Evolutionary conservation across 2,113 vertebrate species (phyloP).

Genomic region (Dendropsophus ebraccatus): DNA sequence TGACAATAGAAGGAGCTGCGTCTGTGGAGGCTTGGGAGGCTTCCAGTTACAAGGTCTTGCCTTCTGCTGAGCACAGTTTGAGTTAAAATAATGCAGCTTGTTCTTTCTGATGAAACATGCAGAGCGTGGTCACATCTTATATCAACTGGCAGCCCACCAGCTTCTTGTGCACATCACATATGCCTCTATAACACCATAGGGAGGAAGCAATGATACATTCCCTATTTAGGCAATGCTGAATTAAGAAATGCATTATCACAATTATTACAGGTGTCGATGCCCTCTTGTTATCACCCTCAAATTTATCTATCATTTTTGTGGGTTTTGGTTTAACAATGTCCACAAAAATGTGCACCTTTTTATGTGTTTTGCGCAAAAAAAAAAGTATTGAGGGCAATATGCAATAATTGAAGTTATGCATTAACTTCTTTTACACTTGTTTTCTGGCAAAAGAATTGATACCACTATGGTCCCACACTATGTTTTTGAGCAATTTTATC

Average conservation of each 20-base stretch:
- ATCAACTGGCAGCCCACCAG: constrained; percentile 69
- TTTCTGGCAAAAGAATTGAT: too few relatives aligned
- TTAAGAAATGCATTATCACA: background rate
- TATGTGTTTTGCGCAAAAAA: too few relatives aligned
- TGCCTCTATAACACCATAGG: background rate
- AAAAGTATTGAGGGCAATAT: too few relatives aligned
- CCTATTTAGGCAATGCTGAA: background rate
- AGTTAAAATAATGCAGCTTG: constrained; percentile 76
- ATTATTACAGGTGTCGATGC: too few relatives aligned
- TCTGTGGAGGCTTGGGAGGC: constrained; percentile 68
- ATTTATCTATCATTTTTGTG: too few relatives aligned
- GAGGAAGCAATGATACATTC: background rate
- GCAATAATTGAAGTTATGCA: too few relatives aligned
- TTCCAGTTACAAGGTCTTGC: constrained; percentile 78
- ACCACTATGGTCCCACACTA: too few relatives aligned
- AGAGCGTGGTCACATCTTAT: constrained; percentile 70
- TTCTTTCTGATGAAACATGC: constrained; percentile 74
- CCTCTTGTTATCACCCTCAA: too few relatives aligned
- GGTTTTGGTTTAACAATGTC: too few relatives aligned
- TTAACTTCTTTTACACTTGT: too few relatives aligned
- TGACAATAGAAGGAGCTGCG: constrained; percentile 68
- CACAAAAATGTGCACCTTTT: too few relatives aligned
- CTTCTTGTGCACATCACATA: background rate
- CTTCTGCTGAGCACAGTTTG: constrained; percentile 77
- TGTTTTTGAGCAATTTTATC: too few relatives aligned